Percentiles rank a stretch among this genome's conserved stretches.
Conservation (phyloP, 2,113 vertebrate genomes). For the Alligator sinensis region DNA sequence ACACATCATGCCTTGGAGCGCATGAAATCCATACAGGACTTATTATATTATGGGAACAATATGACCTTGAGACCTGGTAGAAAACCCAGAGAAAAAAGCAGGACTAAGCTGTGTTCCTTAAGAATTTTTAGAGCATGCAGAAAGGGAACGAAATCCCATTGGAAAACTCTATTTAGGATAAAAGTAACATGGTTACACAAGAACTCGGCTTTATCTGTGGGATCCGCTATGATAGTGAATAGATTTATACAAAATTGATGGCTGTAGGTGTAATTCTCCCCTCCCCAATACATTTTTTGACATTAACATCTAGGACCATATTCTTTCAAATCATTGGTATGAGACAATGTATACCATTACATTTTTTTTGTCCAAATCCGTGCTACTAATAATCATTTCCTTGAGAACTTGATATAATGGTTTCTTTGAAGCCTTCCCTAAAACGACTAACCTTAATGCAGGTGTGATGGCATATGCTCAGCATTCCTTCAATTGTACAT, state of each 20-base stretch:
- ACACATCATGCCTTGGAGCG: constrained; percentile 72
- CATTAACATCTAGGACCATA: not conserved
- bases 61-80: constrained; percentile 57
- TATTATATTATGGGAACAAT: constrained; percentile 69
- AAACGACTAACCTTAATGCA: no score
- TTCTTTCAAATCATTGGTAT: not conserved
- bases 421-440: no score
- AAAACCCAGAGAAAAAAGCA: constrained; percentile 50
- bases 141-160: not conserved
- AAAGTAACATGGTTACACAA: constrained; percentile 33
- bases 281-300: not conserved
- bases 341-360: not conserved
- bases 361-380: not conserved
- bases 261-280: not conserved
- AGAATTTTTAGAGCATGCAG: constrained; percentile 54
- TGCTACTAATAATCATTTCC: not conserved
- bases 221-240: constrained; percentile 9
- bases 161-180: constrained; percentile 42
- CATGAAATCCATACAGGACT: constrained; percentile 65
- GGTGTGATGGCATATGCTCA: no score
- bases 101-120: constrained; percentile 46
- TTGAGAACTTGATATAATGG: no score
- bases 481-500: no score
- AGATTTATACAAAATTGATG: constrained; percentile 42
- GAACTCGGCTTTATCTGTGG: not conserved